These are phyloP conservation scores for Romanomermis culicivorax DNA, from an alignment of 2,888 invertebrate species.

Conservation along the genomic window DNA sequence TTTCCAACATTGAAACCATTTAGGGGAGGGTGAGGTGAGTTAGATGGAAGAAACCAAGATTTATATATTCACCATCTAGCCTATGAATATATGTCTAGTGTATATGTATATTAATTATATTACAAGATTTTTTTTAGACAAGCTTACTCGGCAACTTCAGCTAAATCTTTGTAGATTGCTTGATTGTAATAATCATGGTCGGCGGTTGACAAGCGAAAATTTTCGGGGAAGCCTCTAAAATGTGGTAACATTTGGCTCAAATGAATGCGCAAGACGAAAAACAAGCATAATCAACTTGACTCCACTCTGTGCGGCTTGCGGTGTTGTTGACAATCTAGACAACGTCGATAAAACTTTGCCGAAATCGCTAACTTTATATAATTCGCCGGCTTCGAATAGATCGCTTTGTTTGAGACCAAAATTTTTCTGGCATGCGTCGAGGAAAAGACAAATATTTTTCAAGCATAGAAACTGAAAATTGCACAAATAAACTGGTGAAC, in stretches of 20 bases:
- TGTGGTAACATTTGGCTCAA: not conserved
- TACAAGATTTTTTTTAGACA: too few species aligned
- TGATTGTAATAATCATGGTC: conserved; percentile 24
- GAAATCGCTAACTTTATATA: conserved; percentile 85
- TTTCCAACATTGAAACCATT: not conserved
- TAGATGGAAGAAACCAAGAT: too few species aligned
- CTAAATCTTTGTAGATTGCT: conserved; percentile 33
- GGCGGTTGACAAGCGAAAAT: conserved; percentile 37
- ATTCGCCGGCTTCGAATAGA: conserved; percentile 78
- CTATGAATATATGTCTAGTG: too few species aligned
- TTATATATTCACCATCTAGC: too few species aligned
- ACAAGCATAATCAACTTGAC: conserved; percentile 50
- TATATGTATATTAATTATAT: too few species aligned
- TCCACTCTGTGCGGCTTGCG: conserved; percentile 44
- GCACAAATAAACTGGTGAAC: not conserved
- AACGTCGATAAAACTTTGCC: conserved; percentile 67
- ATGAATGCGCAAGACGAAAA: not conserved
- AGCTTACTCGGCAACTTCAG: conserved; percentile 29
- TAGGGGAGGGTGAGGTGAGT: too few species aligned
- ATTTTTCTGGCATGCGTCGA: conserved; percentile 57
- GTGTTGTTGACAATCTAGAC: conserved; percentile 61
- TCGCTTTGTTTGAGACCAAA: conserved; percentile 65
- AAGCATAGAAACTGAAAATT: conserved; percentile 68
- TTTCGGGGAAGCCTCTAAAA: conserved; percentile 54
- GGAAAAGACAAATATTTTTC: conserved; percentile 77